phyloP scores from a whole-genome alignment of 2,888 invertebrate species.

The Sepioteuthis lessoniana region DNA sequence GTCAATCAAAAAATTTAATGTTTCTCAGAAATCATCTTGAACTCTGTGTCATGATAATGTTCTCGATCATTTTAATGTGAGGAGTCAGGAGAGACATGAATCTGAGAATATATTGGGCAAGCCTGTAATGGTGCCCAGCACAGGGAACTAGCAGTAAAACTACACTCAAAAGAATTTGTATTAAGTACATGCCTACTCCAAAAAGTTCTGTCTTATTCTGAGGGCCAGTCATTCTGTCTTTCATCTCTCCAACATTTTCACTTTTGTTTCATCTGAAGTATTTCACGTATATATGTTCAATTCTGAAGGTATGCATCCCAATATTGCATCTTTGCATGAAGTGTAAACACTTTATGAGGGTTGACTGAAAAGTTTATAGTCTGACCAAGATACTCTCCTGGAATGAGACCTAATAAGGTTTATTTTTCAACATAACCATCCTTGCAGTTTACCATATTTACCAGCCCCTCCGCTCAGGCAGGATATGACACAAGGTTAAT shows the following conservation, averaged over 20 bases:
- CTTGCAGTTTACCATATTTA: too few species aligned
- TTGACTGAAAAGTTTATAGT: too few species aligned
- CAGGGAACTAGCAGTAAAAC: not conserved
- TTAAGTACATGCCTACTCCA: not conserved
- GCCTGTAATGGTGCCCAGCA: not conserved
- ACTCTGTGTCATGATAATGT: not conserved
- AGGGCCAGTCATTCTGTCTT: not conserved
- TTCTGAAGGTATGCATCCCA: too few species aligned
- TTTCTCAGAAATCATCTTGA: not conserved
- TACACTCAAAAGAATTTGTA: not conserved
- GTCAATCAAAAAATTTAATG: not conserved
- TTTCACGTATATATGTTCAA: too few species aligned
- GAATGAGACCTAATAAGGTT: too few species aligned
- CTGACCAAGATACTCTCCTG: too few species aligned
- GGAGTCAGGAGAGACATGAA: conserved; percentile 9
- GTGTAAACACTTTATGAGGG: not conserved
- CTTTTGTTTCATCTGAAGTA: too few species aligned
- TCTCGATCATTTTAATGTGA: not conserved
- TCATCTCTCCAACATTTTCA: too few species aligned
- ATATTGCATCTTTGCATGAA: not conserved
- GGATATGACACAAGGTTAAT: too few species aligned
- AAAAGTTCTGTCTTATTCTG: not conserved
- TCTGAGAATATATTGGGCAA: not conserved
- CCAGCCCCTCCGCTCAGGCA: too few species aligned
- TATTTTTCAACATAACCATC: too few species aligned